Base-by-base conservation (phyloP, 2,888 invertebrate species). In the Macrosiphum euphorbiae region DNA sequence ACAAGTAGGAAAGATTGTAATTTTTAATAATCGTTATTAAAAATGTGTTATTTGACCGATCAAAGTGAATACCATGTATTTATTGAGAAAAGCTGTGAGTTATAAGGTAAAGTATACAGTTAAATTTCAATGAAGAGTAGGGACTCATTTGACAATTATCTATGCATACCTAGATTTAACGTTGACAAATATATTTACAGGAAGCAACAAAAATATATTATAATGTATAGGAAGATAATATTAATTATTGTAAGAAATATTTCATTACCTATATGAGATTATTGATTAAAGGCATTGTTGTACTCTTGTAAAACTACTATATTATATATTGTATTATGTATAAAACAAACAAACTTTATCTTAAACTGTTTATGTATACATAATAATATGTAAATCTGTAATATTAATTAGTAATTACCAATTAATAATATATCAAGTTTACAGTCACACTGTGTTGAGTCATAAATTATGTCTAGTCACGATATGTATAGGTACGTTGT, bases 311-410 rank as follows among this genome's bases (percentile, higher is more conserved):
- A 4, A 55, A 58, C 26, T 58, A 58, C 26, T 58, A 58, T 7
- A 24, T 24, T 4, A 5, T 58, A 58, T 58, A 58, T 58, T 58
- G 8, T 58, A 20, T 55, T 55, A 67, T n/a, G 1, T n/a, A 35
- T n/a, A n/a, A 67, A 67, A n/a, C 67, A 67, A 67, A 35, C 67
- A 67, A n/a, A n/a, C n/a, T 67, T n/a, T n/a, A 67, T 67, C 67
- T n/a, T 67, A 67, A 67, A 67, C 16, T 16, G 67, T n/a, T 67
- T 67, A 67, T 67, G 1, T n/a, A 16, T 16, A n/a, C 16, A 13
- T 67, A n/a, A 16, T 67, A 35, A n/a, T 16, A 67, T 67, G 67
- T 67, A 67, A 67, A 67, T 67, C n/a, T 67, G 16, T 67, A n/a
- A 7, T 67, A 67, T 67, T 35, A 67, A 67, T 67, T 67, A 67